These are phyloP conservation scores for Zosterops japonicus DNA, from an alignment of 2,113 vertebrate genomes.

Conservation along the genomic window DNA sequence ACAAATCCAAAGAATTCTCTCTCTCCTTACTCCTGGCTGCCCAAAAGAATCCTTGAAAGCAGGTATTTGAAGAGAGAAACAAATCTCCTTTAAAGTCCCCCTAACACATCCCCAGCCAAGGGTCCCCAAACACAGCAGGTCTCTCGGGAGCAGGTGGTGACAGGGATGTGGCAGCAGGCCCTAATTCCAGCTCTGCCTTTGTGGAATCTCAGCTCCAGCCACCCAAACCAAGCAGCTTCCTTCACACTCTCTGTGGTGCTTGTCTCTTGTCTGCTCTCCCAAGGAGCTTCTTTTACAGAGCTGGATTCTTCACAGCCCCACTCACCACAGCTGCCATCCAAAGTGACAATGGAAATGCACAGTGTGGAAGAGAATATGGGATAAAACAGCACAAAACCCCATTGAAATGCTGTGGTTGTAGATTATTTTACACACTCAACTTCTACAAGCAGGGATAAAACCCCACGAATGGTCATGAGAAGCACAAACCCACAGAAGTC, in stretches of 20 bases:
- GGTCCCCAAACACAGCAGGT: background rate
- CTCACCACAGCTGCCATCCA: background rate
- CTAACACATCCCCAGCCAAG: background rate
- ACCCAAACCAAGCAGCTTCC: background rate
- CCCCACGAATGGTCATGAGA: background rate
- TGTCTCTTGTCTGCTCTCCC: background rate
- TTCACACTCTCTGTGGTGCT: background rate
- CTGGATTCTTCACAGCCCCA: background rate
- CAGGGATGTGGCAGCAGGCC: background rate
- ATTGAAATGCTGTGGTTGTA: background rate
- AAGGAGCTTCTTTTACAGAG: background rate
- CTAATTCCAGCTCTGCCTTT: background rate
- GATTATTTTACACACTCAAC: background rate
- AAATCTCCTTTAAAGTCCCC: background rate
- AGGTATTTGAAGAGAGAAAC: background rate
- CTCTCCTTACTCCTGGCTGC: background rate
- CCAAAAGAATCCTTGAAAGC: background rate
- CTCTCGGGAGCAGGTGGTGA: background rate
- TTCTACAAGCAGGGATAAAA: background rate
- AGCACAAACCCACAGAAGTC: background rate
- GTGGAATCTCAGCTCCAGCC: background rate
- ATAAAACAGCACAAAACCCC: background rate
- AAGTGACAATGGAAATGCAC: rapidly evolving
- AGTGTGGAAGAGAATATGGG: background rate
- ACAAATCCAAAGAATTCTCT: background rate